Conservation (phyloP, 2,888 invertebrate genomes). For the Galerucella pusilla region DNA sequence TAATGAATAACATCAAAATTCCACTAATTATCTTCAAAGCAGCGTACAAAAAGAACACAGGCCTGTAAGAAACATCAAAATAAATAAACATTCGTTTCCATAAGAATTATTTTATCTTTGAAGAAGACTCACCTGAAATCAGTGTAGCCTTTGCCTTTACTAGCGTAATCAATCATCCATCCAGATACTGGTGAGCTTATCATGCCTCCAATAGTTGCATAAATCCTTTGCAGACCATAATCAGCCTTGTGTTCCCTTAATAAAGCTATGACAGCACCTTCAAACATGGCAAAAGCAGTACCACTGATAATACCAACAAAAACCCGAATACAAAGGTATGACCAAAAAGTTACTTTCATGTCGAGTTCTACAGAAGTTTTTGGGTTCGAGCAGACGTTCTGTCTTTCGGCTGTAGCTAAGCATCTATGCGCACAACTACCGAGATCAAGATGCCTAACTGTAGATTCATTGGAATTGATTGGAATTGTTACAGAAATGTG, state of each 20-base stretch:
- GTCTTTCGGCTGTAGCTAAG: constrained; percentile 70
- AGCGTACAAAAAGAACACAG: constrained; percentile 83
- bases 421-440: constrained; percentile 71
- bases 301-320: constrained; percentile 77
- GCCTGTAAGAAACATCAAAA: constrained; percentile 66
- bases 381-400: constrained; percentile 71
- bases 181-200: constrained; percentile 83
- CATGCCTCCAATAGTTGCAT: constrained; percentile 82
- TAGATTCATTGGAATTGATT: constrained; percentile 60
- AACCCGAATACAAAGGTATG: constrained; percentile 74
- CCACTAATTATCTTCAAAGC: constrained; percentile 76
- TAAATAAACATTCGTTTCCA: not conserved
- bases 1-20: constrained; percentile 76
- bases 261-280: constrained; percentile 82
- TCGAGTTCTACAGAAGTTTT: constrained; percentile 72
- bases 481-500: constrained; percentile 64
- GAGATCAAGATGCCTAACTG: constrained; percentile 62
- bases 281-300: constrained; percentile 83
- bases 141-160: constrained; percentile 75
- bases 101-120: not conserved
- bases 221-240: constrained; percentile 81
- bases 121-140: constrained; percentile 73
- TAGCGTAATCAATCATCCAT: constrained; percentile 79
- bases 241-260: constrained; percentile 80
- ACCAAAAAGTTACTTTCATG: constrained; percentile 77